Base-by-base conservation (phyloP, 2,888 invertebrate genomes). In the Bembecia ichneumoniformis region DNA sequence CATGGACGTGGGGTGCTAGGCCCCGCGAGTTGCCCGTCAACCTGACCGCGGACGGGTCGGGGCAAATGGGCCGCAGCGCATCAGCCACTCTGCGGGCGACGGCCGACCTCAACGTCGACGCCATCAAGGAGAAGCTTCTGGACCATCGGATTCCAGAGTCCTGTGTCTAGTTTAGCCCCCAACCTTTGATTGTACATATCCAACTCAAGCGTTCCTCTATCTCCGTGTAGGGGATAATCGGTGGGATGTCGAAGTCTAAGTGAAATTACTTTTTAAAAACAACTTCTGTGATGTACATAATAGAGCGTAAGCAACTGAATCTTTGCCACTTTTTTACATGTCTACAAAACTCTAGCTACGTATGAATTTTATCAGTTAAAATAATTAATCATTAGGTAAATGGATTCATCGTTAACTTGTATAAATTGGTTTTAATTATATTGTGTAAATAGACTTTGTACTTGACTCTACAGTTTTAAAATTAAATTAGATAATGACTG, bases 111-210 rank as follows among this genome's bases (percentile, higher is more conserved):
- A 94, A 94, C 82, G 95, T 95, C 51, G 91, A 94, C 77, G 94
- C 94, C 68, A 95, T 95, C 80, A 95, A 95, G 78, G 94, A 95
- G 80, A 91, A 94, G 71, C 90, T 95, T 55, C 94, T 95, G 89
- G 94, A 95, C 68, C 93, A 93, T 75, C 91, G 95, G 72, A 91
- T 95, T 72, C 95, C 95, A 45, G 95, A 95, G 82, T 95, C 94
- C 74, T 95, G 95, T 86, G 95, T 95, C 68, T 95, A 93, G 91
- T 68, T 52, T 1, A n/a, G n/a, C 35, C 11, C 1, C 9, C 35
- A 35, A 35, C 1, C 35, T 11, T 10, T 1, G 35, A 35, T 35
- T 10, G 11, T 10, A 11, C 11, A 35, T 10, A 35, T 35, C 1
- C 35, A 35, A 35, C 35, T 11, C 35, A 35, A 35, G 9, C 1